Conservation (phyloP, 2,113 vertebrate genomes). For the Cacatua alba region DNA sequence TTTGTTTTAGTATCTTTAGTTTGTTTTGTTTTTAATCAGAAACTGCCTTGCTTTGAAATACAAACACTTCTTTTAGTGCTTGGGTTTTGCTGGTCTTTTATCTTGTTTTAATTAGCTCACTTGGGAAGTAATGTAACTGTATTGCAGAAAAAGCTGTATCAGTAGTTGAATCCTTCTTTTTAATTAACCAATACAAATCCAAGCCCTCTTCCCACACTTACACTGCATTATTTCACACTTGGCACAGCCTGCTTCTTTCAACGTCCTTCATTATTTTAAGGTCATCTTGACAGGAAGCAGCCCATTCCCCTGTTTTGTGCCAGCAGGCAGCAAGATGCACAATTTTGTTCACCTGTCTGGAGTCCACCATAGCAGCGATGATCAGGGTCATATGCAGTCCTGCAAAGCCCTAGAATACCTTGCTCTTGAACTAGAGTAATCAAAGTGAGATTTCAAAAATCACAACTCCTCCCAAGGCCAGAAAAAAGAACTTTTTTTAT, state of each 20-base stretch:
- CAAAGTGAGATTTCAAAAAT: background rate
- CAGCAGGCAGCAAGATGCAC: background rate
- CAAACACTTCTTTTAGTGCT: background rate
- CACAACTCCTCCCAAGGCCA: background rate
- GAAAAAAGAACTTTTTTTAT: background rate
- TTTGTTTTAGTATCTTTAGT: background rate
- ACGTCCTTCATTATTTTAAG: background rate
- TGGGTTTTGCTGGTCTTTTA: conserved; percentile 26
- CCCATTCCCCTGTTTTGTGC: background rate
- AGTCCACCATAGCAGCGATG: background rate
- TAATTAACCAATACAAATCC: conserved; percentile 19
- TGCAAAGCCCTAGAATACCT: background rate
- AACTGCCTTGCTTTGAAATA: conserved; percentile 18
- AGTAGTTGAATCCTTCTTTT: conserved; percentile 10
- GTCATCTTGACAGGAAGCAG: background rate
- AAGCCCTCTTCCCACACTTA: background rate
- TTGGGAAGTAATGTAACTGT: conserved; percentile 49
- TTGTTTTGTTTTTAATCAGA: conserved; percentile 21
- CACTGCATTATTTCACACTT: background rate
- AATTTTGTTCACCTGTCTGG: background rate
- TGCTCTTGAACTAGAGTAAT: background rate
- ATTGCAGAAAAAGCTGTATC: background rate
- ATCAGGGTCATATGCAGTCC: background rate
- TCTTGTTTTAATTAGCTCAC: conserved; percentile 64
- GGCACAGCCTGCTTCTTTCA: background rate